Evolutionary conservation across 2,113 vertebrate species (phyloP), one percentile per base, ranked within the genome.

Genomic region (Kryptolebias marmoratus): DNA sequence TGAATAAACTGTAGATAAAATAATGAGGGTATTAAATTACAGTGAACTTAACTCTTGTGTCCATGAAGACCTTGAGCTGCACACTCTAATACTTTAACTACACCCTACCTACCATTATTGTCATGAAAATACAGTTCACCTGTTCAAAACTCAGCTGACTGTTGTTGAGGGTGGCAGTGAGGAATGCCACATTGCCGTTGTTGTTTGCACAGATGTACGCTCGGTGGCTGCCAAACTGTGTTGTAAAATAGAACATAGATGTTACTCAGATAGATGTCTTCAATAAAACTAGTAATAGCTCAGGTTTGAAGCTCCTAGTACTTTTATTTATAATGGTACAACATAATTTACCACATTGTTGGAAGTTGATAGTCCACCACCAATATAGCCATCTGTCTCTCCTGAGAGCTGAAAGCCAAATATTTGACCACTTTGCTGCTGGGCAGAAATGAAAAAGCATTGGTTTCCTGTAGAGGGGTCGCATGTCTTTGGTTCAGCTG

Each of bases 161-260:
- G 22, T 22, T 22, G 22, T 22, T 22, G 22, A 22, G 22, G 22
- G 22, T 27, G 27, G 76, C 27, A 1, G 39, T 2, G 10, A 86
- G 28, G 56, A 92, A 90, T 2, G 0, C 0, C 0, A 87, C n/a
- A 0, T 0, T 0, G 0, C 55, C 12, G 0, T 74, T 81, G 52
- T 73, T 3, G 0, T 87, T 89, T n/a, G 83, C 85, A 14, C 90
- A 91, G 18, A 90, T 16, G 42, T 87, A 93, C 22, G 80, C 48
- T 1, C 11, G 50, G 60, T 61, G 76, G 4, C 48, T 66, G 50
- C 39, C 52, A 55, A 0, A 16, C 67, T 59, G 54, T 27, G 12
- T 39, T 3, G 18, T 3, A 15, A 32, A 58, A 45, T 9, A 16
- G n/a, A 31, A 49, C 11, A 66, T 2, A 7, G 18, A 45, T 31